Percentiles rank a stretch among this genome's conserved stretches.
Evolutionary conservation across 2,888 invertebrate genomes (phyloP).

Genomic region (Stegana nigrithorax): DNA sequence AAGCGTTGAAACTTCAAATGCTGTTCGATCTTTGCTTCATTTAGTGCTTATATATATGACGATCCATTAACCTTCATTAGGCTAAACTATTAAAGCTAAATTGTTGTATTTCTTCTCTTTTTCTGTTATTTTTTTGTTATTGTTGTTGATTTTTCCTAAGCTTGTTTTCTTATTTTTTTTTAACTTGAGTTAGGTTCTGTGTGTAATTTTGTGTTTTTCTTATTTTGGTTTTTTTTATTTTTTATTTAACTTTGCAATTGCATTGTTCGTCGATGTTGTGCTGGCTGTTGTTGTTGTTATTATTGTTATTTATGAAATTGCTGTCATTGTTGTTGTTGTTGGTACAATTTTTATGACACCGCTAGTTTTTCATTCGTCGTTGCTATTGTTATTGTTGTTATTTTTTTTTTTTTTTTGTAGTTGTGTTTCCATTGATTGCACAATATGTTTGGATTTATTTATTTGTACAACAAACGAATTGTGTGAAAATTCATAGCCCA

Average conservation of each 20-base stretch:
- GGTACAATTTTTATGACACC: constrained; percentile 14
- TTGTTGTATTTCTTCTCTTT: constrained; percentile 1
- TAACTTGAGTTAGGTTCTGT: neutral
- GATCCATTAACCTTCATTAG: constrained; percentile 61
- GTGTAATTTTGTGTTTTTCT: neutral
- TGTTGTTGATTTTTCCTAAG: neutral
- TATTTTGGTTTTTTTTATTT: neutral
- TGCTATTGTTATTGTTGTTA: constrained; percentile 5
- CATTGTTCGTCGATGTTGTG: constrained; percentile 1
- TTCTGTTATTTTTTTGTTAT: neutral
- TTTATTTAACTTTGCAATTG: neutral
- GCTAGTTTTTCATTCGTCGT: constrained; percentile 2
- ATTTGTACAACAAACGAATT: constrained; percentile 28
- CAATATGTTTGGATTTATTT: constrained; percentile 13
- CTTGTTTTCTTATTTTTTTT: no score
- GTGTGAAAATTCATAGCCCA: constrained; percentile 20
- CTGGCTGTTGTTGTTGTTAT: constrained; percentile 3
- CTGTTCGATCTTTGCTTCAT: no score
- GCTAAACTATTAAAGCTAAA: constrained; percentile 32
- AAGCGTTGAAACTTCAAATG: no score
- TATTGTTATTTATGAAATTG: constrained; percentile 7
- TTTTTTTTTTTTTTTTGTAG: neutral
- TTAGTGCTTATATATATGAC: no score
- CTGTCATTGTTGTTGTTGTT: constrained; percentile 23
- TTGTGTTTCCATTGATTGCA: constrained; percentile 5